A percentile compares a stretch with the other conserved stretches of the same genome.
Conservation (phyloP, 2,797 vertebrate species). For the Sebastiscus albofasciatus region DNA sequence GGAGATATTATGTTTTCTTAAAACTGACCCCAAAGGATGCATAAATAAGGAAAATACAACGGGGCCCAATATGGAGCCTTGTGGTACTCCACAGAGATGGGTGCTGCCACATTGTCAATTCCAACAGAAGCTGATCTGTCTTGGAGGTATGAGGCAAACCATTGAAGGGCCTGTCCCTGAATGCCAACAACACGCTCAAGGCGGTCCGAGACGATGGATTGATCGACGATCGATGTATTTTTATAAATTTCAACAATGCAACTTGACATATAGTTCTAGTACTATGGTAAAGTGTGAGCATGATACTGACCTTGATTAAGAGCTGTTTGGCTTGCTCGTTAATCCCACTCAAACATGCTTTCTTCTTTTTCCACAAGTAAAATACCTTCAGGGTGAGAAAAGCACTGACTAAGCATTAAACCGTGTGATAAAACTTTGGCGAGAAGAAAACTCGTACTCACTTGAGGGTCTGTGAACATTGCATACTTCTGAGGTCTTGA, state of each 20-base stretch:
- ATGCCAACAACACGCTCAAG: background rate
- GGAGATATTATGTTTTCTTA: background rate
- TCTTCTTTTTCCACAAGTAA: conserved; percentile 88
- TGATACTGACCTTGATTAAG: conserved; percentile 86
- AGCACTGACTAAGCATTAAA: background rate
- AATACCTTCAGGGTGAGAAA: conserved; percentile 82
- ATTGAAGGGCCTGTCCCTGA: background rate
- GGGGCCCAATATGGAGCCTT: background rate
- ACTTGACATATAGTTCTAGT: background rate
- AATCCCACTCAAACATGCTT: conserved; percentile 76
- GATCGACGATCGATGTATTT: background rate
- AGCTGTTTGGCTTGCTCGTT: conserved; percentile 87
- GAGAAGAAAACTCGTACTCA: conserved; percentile 54
- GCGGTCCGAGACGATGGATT: background rate
- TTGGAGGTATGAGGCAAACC: background rate
- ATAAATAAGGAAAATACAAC: background rate
- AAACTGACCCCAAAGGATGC: background rate
- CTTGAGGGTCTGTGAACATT: conserved; percentile 93
- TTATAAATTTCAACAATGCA: background rate
- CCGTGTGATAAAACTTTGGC: background rate
- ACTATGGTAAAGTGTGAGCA: background rate
- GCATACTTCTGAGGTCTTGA: conserved; percentile 88
- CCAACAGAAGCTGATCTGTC: background rate
- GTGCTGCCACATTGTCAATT: background rate
- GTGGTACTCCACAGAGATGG: background rate